Conservation (phyloP, 2,113 vertebrate genomes). For the Genyomyrus donnyi region DNA sequence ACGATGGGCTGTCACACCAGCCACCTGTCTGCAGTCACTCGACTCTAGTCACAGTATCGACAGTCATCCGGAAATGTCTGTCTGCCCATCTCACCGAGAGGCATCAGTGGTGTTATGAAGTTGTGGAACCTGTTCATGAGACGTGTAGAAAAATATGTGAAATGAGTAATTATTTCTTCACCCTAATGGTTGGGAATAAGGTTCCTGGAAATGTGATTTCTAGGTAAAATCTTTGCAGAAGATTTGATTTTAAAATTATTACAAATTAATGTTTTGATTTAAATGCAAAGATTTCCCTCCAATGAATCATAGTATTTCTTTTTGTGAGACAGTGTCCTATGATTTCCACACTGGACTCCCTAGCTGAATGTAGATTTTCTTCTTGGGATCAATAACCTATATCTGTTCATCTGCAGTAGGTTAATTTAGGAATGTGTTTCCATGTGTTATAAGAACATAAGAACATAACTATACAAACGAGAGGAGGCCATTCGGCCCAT, state of each 20-base stretch:
- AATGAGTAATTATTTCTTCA: background rate
- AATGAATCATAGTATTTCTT: background rate
- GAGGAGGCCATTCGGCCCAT: no score
- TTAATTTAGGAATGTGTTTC: background rate
- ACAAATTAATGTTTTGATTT: conserved; percentile 7
- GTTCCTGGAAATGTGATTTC: background rate
- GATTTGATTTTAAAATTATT: conserved; percentile 3
- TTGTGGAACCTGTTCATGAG: background rate
- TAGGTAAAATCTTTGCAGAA: background rate
- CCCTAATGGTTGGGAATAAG: background rate
- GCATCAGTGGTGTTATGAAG: background rate
- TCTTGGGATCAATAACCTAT: background rate
- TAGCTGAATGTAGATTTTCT: background rate
- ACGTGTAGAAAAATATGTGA: background rate
- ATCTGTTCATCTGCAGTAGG: background rate
- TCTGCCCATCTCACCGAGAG: background rate
- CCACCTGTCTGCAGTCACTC: background rate
- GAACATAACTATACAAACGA: no score
- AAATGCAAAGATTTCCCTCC: background rate
- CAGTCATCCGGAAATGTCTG: background rate
- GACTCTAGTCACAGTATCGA: background rate
- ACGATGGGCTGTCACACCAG: background rate
- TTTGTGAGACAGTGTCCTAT: background rate
- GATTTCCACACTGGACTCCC: background rate
- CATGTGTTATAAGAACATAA: background rate